A percentile compares a stretch with the other conserved stretches of the same genome.
phyloP scores from a whole-genome alignment of 1,140 invertebrate species.

The Prorops nasuta region DNA sequence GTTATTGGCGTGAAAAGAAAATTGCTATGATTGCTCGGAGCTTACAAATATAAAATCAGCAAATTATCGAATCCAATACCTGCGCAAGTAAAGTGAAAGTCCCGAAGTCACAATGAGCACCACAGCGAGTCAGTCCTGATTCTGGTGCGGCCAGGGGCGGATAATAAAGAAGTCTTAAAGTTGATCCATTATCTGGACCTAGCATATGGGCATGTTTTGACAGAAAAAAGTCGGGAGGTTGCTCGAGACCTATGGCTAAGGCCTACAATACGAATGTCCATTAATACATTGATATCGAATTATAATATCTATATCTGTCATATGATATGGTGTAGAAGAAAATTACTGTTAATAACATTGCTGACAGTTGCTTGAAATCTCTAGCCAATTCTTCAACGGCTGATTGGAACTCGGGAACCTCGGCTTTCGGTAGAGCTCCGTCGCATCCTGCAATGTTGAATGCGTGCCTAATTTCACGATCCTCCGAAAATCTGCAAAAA shows the following conservation, averaged over 20 bases:
- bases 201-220: slow-evolving; percentile 66
- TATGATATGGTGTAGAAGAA: no score
- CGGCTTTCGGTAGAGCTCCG: slow-evolving; percentile 63
- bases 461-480: slow-evolving; percentile 63
- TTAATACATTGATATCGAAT: no score
- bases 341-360: slow-evolving; percentile 57
- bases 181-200: slow-evolving; percentile 64
- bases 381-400: slow-evolving; percentile 63
- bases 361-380: slow-evolving; percentile 67
- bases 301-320: no score
- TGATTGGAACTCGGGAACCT: slow-evolving; percentile 65
- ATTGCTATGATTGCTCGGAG: no score
- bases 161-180: slow-evolving; percentile 68
- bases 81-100: slow-evolving; percentile 74
- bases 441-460: slow-evolving; percentile 66
- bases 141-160: slow-evolving; percentile 59
- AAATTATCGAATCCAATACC: no score
- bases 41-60: no score
- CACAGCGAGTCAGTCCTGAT: slow-evolving; percentile 63
- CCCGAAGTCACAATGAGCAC: slow-evolving; percentile 71
- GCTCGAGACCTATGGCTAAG: slow-evolving; percentile 62
- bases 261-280: slow-evolving; percentile 58
- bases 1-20: no score
- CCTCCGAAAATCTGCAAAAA: slow-evolving; percentile 25
- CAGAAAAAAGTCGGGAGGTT: slow-evolving; percentile 55